Evolutionary conservation across 2,797 vertebrate genomes (phyloP).

Genomic region (Melanotaenia nigrans): DNA sequence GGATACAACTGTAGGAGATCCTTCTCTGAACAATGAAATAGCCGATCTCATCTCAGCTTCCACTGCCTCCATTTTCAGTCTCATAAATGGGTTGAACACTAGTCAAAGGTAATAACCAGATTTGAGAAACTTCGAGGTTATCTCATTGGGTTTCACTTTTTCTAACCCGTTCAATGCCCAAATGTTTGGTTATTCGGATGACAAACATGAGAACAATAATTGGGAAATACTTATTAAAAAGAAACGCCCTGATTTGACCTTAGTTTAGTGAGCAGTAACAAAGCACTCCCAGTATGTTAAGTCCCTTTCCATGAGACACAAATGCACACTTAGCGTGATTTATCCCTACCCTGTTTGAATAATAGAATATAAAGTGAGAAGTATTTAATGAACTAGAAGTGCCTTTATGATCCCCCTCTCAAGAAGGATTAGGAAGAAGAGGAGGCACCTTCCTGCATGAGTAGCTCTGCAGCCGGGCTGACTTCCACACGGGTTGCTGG

Average conservation of each 20-base stretch:
- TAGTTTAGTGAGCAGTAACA: not conserved
- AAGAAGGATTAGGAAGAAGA: constrained; percentile 37
- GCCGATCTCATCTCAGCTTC: not conserved
- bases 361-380: constrained; percentile 52
- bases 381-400: constrained; percentile 58
- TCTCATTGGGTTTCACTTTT: not conserved
- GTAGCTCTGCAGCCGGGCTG: constrained; percentile 25
- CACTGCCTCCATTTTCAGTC: not conserved
- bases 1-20: not conserved
- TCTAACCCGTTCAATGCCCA: not conserved
- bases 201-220: constrained; percentile 1
- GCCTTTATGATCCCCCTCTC: constrained; percentile 31
- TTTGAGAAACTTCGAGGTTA: not conserved
- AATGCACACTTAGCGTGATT: constrained; percentile 36
- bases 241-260: not conserved
- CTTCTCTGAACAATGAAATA: not conserved
- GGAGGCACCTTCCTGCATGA: constrained; percentile 57
- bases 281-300: constrained; percentile 4
- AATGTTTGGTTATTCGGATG: not conserved
- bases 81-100: not conserved
- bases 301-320: constrained; percentile 6
- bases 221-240: not conserved
- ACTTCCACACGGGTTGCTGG: constrained; percentile 29
- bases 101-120: not conserved
- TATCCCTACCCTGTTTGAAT: constrained; percentile 45